These are phyloP conservation scores for Cyprinodon brontotheroides DNA, from an alignment of 2,113 vertebrate genomes.

Conservation along the genomic window DNA sequence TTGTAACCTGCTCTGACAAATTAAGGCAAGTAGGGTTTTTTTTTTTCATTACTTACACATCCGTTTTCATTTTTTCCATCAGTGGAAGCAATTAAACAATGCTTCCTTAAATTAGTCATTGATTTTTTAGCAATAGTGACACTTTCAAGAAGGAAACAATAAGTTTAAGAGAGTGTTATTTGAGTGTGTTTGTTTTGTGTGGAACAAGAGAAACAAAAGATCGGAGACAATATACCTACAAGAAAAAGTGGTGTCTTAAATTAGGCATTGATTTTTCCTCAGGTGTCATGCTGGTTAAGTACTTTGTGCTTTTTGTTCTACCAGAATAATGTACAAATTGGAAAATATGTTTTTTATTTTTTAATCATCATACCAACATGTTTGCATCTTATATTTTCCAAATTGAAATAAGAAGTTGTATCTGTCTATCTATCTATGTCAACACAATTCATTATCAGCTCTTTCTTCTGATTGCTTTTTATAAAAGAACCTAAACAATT, in stretches of 20 bases:
- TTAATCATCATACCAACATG: conserved; percentile 29
- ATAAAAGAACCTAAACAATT: too few relatives aligned
- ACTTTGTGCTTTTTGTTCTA: conserved; percentile 55
- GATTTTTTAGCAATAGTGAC: conserved; percentile 75
- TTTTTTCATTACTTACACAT: conserved; percentile 77
- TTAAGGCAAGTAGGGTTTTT: conserved; percentile 71
- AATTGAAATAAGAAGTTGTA: conserved; percentile 10
- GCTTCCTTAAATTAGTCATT: conserved; percentile 76
- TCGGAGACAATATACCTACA: conserved; percentile 67
- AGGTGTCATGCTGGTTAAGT: conserved; percentile 76
- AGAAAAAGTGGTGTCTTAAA: conserved; percentile 66
- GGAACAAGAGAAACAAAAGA: conserved; percentile 37
- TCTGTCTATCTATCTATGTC: too few relatives aligned
- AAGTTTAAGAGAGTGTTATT: conserved; percentile 63
- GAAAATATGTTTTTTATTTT: conserved; percentile 59
- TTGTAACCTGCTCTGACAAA: conserved; percentile 72
- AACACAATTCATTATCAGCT: too few relatives aligned
- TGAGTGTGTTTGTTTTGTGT: conserved; percentile 24
- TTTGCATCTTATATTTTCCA: background rate
- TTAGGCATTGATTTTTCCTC: conserved; percentile 77
- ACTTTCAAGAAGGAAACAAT: conserved; percentile 74
- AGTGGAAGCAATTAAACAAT: conserved; percentile 77
- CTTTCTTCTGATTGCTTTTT: too few relatives aligned
- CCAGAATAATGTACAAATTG: conserved; percentile 54
- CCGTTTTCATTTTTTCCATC: conserved; percentile 79